These are phyloP conservation scores for Puntigrus tetrazona DNA, from an alignment of 2,113 vertebrate genomes.

Conservation along the genomic window DNA sequence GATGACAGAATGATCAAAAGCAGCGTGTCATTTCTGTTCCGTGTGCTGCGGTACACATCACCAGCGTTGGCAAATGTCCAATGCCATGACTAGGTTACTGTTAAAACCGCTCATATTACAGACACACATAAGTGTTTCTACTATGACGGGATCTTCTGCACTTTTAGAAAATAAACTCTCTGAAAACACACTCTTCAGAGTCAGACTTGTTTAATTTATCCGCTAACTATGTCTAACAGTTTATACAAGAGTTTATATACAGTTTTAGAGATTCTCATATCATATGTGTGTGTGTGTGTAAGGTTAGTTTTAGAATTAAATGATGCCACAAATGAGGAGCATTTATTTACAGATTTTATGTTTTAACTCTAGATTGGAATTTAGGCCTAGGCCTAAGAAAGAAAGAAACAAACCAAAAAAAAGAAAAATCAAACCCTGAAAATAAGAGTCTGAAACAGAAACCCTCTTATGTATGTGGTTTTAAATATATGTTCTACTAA, in stretches of 20 bases:
- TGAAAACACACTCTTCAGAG: background rate
- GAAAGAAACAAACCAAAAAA: background rate
- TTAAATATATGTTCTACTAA: background rate
- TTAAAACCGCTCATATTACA: background rate
- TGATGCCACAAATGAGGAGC: background rate
- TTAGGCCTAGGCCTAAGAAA: no score
- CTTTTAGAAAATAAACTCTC: background rate
- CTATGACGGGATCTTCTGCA: background rate
- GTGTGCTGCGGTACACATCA: background rate
- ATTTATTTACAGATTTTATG: background rate
- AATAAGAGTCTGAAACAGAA: background rate
- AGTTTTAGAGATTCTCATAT: background rate
- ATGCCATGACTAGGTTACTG: background rate
- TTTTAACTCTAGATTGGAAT: background rate
- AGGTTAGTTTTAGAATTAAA: background rate
- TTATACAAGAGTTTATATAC: background rate
- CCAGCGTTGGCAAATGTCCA: background rate
- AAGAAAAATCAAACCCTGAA: background rate
- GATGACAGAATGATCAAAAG: slow-evolving; percentile 52
- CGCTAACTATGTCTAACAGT: background rate
- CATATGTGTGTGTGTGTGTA: no score
- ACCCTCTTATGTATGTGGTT: background rate
- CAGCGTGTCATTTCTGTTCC: background rate
- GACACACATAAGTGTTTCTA: background rate
- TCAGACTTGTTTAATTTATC: background rate